Evolutionary conservation across 2,888 invertebrate species (phyloP), one percentile per base, ranked within the genome.

Genomic region (Lobophora halterata): DNA sequence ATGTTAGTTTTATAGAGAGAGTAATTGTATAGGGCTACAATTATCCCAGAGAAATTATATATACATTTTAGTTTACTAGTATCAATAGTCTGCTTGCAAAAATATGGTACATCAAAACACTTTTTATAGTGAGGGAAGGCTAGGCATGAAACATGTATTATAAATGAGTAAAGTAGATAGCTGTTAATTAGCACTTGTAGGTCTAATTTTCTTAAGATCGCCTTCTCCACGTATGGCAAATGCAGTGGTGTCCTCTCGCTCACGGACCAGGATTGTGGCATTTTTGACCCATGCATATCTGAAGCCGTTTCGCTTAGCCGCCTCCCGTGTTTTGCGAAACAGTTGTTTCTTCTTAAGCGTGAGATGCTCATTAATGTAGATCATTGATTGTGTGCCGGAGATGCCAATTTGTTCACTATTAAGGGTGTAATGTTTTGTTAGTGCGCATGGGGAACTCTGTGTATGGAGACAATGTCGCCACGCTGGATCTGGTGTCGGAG

Each of bases 201-300:
- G 4, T 13, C 12, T 13, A 3, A 25, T 6, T 25, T 13, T 26
- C 3, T 14, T 5, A 4, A 26, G 13, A 5, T 26, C 26, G 1
- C 1, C 6, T 16, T 26, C 26, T 4, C 4, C 16, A 5, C 26
- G 26, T 1, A 37, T 30, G 6, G 24, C 37, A 12, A 37, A 19
- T 6, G 24, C 18, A 1, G 37, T 24, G 1, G 8, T 2, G 9
- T 13, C 16, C 3, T 30, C 37, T 8, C 5, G 11, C n/a, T 37
- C 30, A 7, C 37, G 37, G 1, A 30, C 30, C 2, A 37, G 12
- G 13, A 37, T 37, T 1, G 37, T 20, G 1, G 25, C 21, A 5
- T 37, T 18, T 7, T 30, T 37, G 8, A 37, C 17, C 37, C 37
- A 37, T 1, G 25, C 20, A 11, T 24, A 18, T 8, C 25, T 37